Evolutionary conservation across 2,113 vertebrate genomes (phyloP).

Genomic region (Ahaetulla prasina): DNA sequence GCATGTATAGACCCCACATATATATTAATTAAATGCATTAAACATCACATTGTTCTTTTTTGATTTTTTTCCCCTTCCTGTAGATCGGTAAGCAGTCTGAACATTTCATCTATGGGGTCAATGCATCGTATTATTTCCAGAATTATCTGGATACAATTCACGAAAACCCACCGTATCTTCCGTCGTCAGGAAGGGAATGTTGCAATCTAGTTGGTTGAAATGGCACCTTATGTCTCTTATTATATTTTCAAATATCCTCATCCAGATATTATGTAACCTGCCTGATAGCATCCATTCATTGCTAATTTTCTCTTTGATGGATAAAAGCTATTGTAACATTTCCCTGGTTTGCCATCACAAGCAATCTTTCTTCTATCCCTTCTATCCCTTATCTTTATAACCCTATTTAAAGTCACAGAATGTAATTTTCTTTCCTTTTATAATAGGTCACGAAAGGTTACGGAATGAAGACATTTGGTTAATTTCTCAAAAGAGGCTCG

Average conservation of each 20-base stretch:
- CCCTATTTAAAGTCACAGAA: slow-evolving; percentile 1
- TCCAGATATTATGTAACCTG: background rate
- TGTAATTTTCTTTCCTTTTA: slow-evolving; percentile 10
- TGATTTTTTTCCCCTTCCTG: background rate
- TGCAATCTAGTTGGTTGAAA: slow-evolving; percentile 6
- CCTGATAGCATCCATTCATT: background rate
- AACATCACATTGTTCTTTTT: too few species aligned
- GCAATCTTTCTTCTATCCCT: background rate
- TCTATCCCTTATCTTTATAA: background rate
- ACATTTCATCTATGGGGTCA: background rate
- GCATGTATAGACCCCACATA: too few species aligned
- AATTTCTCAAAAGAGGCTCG: background rate
- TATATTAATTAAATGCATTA: too few species aligned
- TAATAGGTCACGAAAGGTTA: slow-evolving; percentile 6
- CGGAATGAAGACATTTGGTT: background rate
- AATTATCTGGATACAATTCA: background rate
- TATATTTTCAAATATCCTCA: slow-evolving; percentile 1
- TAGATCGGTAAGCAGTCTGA: background rate
- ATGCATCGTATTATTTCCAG: background rate
- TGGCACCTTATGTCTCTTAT: background rate
- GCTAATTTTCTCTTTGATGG: background rate
- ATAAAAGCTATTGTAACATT: background rate
- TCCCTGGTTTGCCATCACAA: background rate
- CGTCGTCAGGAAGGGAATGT: background rate
- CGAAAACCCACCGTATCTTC: background rate